Evolutionary conservation across 30 jellyfish, hydroid and myxozoan species (phyloP).

Genomic region (Phacellophora camtschatica): DNA sequence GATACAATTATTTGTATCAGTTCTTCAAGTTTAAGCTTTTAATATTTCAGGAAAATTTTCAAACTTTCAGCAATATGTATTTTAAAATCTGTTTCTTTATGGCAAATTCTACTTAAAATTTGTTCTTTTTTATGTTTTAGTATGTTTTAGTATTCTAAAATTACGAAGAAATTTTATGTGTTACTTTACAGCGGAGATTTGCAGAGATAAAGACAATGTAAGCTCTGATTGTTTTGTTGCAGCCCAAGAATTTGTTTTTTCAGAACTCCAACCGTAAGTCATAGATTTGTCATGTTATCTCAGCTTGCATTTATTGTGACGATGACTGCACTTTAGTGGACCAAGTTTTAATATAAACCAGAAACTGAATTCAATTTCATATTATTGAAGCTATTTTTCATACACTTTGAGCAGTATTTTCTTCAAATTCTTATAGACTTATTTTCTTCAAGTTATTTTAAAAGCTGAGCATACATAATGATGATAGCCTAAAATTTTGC

Average conservation of each 20-base stretch:
- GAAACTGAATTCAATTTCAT: no score
- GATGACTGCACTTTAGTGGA: no score
- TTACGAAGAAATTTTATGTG: neutral
- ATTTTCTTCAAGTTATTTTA: neutral
- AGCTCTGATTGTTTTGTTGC: constrained; percentile 75
- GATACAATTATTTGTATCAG: neutral
- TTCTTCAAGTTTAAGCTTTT: neutral
- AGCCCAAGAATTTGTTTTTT: constrained; percentile 65
- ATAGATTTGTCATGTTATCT: neutral
- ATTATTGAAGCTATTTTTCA: no score
- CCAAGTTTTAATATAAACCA: no score
- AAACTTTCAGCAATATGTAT: no score
- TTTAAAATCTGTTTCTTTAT: no score
- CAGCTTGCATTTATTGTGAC: neutral
- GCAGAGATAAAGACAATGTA: constrained; percentile 62
- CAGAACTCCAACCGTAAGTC: constrained; percentile 59
- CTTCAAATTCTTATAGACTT: neutral
- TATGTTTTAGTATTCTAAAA: no score
- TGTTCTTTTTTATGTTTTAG: no score
- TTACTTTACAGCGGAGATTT: constrained; percentile 66
- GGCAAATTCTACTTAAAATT: no score
- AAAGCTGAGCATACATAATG: neutral
- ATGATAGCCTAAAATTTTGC: neutral
- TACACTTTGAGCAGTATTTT: neutral
- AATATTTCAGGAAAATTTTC: neutral